These are phyloP conservation scores for Odiellus spinosus DNA, from an alignment of 2,888 invertebrate species.

Conservation along the genomic window DNA sequence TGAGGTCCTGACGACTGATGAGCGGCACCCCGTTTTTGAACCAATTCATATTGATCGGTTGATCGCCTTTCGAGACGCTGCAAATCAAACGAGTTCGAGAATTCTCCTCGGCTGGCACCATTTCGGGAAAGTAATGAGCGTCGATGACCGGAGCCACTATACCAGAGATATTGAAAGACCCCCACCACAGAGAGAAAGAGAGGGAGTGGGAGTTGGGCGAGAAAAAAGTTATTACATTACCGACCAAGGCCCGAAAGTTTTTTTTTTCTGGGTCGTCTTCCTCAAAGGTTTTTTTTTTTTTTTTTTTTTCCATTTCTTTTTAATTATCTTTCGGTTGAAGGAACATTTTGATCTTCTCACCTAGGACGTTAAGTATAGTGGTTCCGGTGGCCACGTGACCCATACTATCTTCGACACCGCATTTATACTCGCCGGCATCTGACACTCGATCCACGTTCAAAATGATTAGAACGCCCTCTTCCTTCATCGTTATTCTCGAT, in stretches of 20 bases:
- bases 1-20: conserved; percentile 14
- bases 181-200: too few relatives aligned
- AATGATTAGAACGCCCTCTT: too few relatives aligned
- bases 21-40: conserved; percentile 27
- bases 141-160: conserved; percentile 19
- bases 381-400: conserved; percentile 11
- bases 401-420: conserved; percentile 9
- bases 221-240: too few relatives aligned
- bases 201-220: too few relatives aligned
- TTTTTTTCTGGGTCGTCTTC: too few relatives aligned
- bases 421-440: conserved; percentile 13
- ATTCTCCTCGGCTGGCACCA: conserved; percentile 17
- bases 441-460: conserved; percentile 1
- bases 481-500: too few relatives aligned
- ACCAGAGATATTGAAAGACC: too few relatives aligned
- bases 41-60: conserved; percentile 30
- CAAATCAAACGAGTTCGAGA: conserved; percentile 18
- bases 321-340: too few relatives aligned
- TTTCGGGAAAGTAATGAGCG: conserved; percentile 17
- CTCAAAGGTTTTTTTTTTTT: too few relatives aligned
- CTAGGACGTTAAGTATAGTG: conserved; percentile 7
- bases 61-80: conserved; percentile 24
- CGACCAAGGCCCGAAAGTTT: too few relatives aligned
- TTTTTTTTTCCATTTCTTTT: too few relatives aligned
- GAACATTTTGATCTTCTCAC: too few relatives aligned